Evolutionary conservation across 2,888 invertebrate species (phyloP), one percentile per base, ranked within the genome.

Genomic region (Cosmorhoe ocellata): DNA sequence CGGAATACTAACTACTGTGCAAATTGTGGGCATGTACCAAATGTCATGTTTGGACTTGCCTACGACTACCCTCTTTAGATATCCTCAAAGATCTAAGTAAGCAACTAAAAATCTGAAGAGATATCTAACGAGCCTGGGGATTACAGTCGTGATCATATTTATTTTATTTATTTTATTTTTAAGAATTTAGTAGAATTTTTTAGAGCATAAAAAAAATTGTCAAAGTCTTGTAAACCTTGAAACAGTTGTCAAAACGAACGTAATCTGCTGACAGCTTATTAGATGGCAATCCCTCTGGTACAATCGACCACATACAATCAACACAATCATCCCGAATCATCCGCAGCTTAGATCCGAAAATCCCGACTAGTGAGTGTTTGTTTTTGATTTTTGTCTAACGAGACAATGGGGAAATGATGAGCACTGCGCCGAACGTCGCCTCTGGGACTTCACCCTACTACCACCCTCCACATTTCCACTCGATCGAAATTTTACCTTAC

Each of bases 351-450:
- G 81, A 79, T 76, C 81, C 81, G 71, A 83, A 86, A 88, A 88
- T 86, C 86, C 82, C 78, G 62, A 71, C 73, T 72, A 75, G 62
- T 59, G 80, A 81, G 81, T 88, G 89, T 89, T 89, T 90, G 87
- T 88, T 87, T 89, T 89, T 89, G 88, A 89, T 90, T 90, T 90
- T 89, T 88, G 89, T 89, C 84, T 89, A 90, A 89, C 89, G 88
- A 89, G 88, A 89, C 90, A 90, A 90, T 90, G 85, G 90, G 90
- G 89, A 88, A 88, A 89, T 88, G 90, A 89, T 89, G 90, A 90
- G 87, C 84, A 78, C 80, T 76, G 84, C 74, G 79, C 80, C 70
- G 77, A 76, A 82, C 83, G 79, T 79, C 75, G 79, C 90, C 87
- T 84, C 67, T 86, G 89, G 89, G 89, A 89, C 72, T 81, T 84